These are phyloP conservation scores for Pseudomyrmex dendroicus DNA, from an alignment of 1,140 invertebrate species.

Conservation along the genomic window DNA sequence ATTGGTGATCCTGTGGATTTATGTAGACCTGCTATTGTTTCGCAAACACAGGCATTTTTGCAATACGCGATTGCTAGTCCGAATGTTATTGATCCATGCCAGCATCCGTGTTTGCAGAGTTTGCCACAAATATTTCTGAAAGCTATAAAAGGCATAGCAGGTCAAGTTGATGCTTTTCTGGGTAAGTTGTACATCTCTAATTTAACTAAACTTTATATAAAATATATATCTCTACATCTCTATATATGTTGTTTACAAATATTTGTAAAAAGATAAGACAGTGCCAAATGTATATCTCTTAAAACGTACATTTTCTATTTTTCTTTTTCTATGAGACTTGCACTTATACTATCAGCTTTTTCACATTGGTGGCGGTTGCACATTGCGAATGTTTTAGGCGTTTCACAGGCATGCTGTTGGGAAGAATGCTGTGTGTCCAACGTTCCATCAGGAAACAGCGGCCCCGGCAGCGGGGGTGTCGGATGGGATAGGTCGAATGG, in stretches of 20 bases:
- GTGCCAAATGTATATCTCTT: constrained; percentile 8
- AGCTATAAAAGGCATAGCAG: constrained; percentile 96
- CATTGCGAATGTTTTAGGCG: constrained; percentile 82
- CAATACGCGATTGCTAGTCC: constrained; percentile 90
- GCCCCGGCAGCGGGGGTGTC: constrained; percentile 69
- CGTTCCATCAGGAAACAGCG: constrained; percentile 76
- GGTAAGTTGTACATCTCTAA: constrained; percentile 87
- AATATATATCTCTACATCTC: not conserved
- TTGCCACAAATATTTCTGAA: constrained; percentile 96
- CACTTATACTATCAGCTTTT: constrained; percentile 55
- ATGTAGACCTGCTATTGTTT: constrained; percentile 93
- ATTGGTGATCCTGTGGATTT: constrained; percentile 97
- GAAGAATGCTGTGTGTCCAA: constrained; percentile 84
- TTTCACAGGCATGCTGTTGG: constrained; percentile 84
- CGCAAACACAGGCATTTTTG: constrained; percentile 93
- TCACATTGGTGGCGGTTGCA: constrained; percentile 78
- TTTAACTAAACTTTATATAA: not conserved
- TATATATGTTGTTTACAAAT: constrained; percentile 24
- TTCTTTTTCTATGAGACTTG: constrained; percentile 9
- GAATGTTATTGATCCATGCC: constrained; percentile 92
- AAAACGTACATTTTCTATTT: constrained; percentile 3
- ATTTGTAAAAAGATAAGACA: not conserved
- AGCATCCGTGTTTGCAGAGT: constrained; percentile 95
- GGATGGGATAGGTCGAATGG: constrained; percentile 75
- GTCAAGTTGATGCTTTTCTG: constrained; percentile 97